phyloP scores from a whole-genome alignment of 1,140 invertebrate genomes.

The Drosophila bipectinata region DNA sequence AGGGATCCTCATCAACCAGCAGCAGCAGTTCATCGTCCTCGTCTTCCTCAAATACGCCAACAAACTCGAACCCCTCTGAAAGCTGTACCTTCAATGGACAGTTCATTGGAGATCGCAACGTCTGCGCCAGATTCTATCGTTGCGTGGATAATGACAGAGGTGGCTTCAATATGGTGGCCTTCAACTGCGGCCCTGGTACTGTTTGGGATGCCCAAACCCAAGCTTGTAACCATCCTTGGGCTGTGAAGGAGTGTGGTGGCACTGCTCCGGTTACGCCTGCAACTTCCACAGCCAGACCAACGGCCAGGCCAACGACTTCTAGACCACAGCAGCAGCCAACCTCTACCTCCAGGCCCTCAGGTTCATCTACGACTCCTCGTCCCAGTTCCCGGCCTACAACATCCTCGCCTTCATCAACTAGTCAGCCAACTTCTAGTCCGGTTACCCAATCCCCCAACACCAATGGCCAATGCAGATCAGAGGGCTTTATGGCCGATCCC shows the following conservation, averaged over 20 bases:
- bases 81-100: slow-evolving; percentile 84
- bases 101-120: slow-evolving; percentile 86
- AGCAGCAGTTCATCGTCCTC: slow-evolving; percentile 24
- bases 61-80: slow-evolving; percentile 56
- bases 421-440: background rate
- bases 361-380: slow-evolving; percentile 12
- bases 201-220: slow-evolving; percentile 87
- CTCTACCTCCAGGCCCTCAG: slow-evolving; percentile 4
- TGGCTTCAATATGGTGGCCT: slow-evolving; percentile 86
- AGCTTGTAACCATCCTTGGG: slow-evolving; percentile 86
- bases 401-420: background rate
- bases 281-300: slow-evolving; percentile 16
- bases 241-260: slow-evolving; percentile 62
- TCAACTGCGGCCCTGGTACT: slow-evolving; percentile 87
- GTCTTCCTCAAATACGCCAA: slow-evolving; percentile 8
- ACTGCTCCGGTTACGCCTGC: slow-evolving; percentile 17
- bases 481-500: slow-evolving; percentile 67
- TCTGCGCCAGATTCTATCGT: slow-evolving; percentile 89
- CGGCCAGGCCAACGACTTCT: slow-evolving; percentile 1
- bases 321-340: background rate
- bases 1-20: slow-evolving; percentile 14
- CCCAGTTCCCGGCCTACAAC: slow-evolving; percentile 23
- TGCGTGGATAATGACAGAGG: slow-evolving; percentile 87
- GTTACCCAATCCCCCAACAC: slow-evolving; percentile 22
- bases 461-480: slow-evolving; percentile 46